Conservation (phyloP, 2,797 vertebrate species). For the Semaprochilodus insignis region DNA sequence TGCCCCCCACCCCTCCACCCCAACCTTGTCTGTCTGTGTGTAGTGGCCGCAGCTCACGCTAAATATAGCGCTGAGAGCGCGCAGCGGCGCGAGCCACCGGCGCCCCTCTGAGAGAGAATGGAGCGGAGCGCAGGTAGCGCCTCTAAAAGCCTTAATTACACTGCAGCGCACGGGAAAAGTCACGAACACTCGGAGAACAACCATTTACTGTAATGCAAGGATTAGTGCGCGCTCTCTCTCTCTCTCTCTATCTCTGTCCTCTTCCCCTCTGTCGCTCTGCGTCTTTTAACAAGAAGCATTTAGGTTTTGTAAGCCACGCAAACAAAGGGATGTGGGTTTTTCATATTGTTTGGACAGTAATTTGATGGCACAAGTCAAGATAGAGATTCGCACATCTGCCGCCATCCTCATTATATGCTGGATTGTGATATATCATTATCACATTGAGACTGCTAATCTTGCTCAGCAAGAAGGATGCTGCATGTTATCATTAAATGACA, state of each 20-base stretch:
- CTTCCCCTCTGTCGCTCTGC: background rate
- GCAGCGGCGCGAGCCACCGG: slow-evolving; percentile 70
- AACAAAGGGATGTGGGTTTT: slow-evolving; percentile 44
- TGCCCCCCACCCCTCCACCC: slow-evolving; percentile 46
- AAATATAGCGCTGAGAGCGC: slow-evolving; percentile 74
- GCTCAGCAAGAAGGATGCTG: background rate
- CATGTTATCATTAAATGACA: slow-evolving; percentile 18
- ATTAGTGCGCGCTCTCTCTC: slow-evolving; percentile 58
- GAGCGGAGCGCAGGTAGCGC: slow-evolving; percentile 73
- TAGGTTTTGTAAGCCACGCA: slow-evolving; percentile 67
- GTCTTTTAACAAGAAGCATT: slow-evolving; percentile 67
- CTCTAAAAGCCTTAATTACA: slow-evolving; percentile 75
- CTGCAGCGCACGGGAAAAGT: slow-evolving; percentile 68
- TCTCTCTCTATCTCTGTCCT: background rate
- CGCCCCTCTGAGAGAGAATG: slow-evolving; percentile 78
- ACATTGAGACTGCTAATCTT: slow-evolving; percentile 18
- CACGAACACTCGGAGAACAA: slow-evolving; percentile 69
- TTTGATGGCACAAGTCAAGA: slow-evolving; percentile 10
- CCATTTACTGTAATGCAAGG: slow-evolving; percentile 75
- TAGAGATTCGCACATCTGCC: background rate
- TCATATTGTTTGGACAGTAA: background rate
- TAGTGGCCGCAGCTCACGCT: slow-evolving; percentile 40
- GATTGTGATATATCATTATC: slow-evolving; percentile 25
- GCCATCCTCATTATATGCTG: slow-evolving; percentile 1
- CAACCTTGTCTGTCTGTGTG: slow-evolving; percentile 39